Evolutionary conservation across 2,113 vertebrate species (phyloP), one percentile per base, ranked within the genome.

Genomic region (Glaucidium brasilianum): DNA sequence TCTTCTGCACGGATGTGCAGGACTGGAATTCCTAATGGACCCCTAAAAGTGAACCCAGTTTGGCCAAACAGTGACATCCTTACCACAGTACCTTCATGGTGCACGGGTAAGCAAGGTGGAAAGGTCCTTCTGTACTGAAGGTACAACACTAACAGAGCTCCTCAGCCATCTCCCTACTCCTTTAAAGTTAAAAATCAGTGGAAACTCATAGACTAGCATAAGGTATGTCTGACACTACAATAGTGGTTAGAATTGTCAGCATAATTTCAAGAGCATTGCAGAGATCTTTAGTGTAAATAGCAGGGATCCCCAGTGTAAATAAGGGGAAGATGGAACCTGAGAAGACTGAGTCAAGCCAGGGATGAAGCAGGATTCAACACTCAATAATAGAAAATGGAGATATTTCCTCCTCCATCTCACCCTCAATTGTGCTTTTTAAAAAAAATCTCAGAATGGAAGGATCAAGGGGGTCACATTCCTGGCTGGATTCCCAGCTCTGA

Each of bases 401-500:
- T 12, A 45, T 88, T 95, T 91, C 77, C 94, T 94, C 55, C 50
- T 82, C 18, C 20, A 52, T 58, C 89, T 96, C 77, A 69, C 81
- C 74, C 67, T 91, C 77, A 80, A n/a, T 34, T 85, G 74, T 85
- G 37, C 58, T 96, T 95, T 95, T 85, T 71, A 82, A 93, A 45
- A 88, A 86, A 88, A 86, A 86, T 56, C 73, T 67, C 59, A 3
- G 3, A 67, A 79, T 75, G 56, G 64, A 56, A 11, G 62, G 53
- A 95, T 90, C 84, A 73, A 92, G 63, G 50, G 39, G 94, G 87
- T 91, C 62, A 37, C 37, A 73, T 88, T 91, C 76, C 69, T 90
- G 91, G 92, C 73, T 91, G 58, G 50, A 88, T 94, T 94, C 94
- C 94, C 96, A 97, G 87, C n/a, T 72, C 66, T 47, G 55, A 71